Evolutionary conservation across 2,888 invertebrate species (phyloP).

Genomic region (Thalpophila matura): DNA sequence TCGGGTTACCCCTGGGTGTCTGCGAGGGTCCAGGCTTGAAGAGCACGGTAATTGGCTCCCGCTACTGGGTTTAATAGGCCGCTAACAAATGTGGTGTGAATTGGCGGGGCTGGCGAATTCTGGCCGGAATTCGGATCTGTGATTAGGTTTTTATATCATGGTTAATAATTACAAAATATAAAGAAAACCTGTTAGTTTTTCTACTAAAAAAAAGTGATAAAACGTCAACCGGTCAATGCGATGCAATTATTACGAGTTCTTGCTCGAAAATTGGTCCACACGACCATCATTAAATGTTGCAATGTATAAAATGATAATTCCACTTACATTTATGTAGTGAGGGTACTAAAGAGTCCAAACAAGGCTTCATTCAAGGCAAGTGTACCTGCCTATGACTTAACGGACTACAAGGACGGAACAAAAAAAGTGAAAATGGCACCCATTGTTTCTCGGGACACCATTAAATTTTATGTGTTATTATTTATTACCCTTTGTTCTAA

Average conservation of each 20-base stretch:
- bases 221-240: neutral
- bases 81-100: constrained; percentile 84
- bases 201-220: neutral
- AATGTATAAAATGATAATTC: constrained; percentile 53
- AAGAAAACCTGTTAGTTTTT: neutral
- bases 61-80: constrained; percentile 82
- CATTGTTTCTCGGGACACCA: constrained; percentile 80
- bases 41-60: constrained; percentile 79
- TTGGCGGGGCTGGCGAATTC: constrained; percentile 60
- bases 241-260: constrained; percentile 39
- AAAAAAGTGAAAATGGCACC: constrained; percentile 75
- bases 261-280: constrained; percentile 47
- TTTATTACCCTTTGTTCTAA: constrained; percentile 78
- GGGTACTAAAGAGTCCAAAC: constrained; percentile 57
- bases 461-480: constrained; percentile 75
- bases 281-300: constrained; percentile 53
- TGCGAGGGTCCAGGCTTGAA: constrained; percentile 61
- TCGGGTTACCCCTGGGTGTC: constrained; percentile 64
- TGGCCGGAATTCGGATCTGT: constrained; percentile 53
- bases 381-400: constrained; percentile 77
- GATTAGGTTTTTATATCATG: constrained; percentile 20
- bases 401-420: constrained; percentile 74
- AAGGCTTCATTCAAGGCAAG: constrained; percentile 67
- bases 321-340: constrained; percentile 54
- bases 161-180: neutral